phyloP scores from a whole-genome alignment of 2,888 invertebrate species.

The Punctoribates punctum region DNA sequence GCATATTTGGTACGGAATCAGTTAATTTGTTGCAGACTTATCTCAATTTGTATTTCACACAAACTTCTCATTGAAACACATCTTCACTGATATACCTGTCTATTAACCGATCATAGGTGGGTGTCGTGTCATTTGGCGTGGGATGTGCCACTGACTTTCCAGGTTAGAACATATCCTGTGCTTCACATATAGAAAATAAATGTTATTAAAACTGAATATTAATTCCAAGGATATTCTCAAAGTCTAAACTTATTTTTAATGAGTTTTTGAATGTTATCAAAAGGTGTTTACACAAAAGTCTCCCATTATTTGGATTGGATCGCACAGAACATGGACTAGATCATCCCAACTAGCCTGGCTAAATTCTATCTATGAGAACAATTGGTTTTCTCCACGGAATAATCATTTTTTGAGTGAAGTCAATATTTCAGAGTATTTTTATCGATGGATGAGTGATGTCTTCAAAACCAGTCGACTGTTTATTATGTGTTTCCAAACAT shows the following conservation, averaged over 20 bases:
- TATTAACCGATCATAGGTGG: slow-evolving; percentile 1
- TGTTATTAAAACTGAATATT: neutral
- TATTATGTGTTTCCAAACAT: no score
- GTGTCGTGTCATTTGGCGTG: slow-evolving; percentile 39
- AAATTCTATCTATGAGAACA: neutral
- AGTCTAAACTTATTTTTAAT: neutral
- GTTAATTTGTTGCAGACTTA: neutral
- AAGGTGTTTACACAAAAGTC: slow-evolving; percentile 24
- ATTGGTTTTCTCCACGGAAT: neutral
- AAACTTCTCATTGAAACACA: neutral
- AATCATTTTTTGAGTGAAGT: neutral
- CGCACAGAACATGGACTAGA: neutral
- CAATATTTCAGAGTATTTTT: neutral
- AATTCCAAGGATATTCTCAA: neutral
- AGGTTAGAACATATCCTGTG: slow-evolving; percentile 15
- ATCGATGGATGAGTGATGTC: no score
- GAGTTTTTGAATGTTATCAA: neutral
- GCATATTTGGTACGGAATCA: slow-evolving; percentile 9
- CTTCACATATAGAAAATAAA: neutral
- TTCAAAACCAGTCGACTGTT: no score
- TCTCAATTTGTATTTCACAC: neutral
- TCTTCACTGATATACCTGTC: neutral
- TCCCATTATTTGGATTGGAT: slow-evolving; percentile 13
- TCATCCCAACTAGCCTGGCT: neutral
- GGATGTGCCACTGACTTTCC: slow-evolving; percentile 40